Percentiles rank a stretch among this genome's conserved stretches.
These are phyloP conservation scores for Lithosia quadra DNA, from an alignment of 2,888 invertebrate genomes.

Conservation along the genomic window DNA sequence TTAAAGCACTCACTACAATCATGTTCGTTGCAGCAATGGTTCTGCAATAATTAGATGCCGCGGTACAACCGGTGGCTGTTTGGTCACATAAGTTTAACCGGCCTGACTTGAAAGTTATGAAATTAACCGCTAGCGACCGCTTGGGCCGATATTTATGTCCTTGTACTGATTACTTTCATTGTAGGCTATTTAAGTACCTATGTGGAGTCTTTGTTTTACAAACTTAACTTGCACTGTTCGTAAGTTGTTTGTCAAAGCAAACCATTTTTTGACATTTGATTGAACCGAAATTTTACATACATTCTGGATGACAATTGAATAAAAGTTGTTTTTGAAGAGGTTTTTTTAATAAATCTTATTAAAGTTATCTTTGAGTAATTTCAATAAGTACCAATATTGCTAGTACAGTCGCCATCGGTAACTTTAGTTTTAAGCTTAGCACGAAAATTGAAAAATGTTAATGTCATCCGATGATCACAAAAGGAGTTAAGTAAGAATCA, in stretches of 20 bases:
- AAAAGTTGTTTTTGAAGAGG: too few species aligned
- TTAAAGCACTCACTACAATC: slow-evolving; percentile 53
- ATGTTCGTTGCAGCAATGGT: slow-evolving; percentile 62
- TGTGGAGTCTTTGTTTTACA: too few species aligned
- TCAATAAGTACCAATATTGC: not conserved
- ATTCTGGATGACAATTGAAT: too few species aligned
- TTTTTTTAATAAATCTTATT: too few species aligned
- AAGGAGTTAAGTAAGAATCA: too few species aligned
- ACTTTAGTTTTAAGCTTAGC: too few species aligned
- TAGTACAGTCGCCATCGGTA: not conserved
- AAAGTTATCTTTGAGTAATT: not conserved
- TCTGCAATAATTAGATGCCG: slow-evolving; percentile 65
- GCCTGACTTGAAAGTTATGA: slow-evolving; percentile 61
- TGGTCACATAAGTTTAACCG: slow-evolving; percentile 53
- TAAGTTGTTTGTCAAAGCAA: too few species aligned
- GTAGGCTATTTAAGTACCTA: not conserved
- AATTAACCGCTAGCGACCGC: slow-evolving; percentile 39
- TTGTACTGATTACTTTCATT: slow-evolving; percentile 43
- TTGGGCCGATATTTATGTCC: slow-evolving; percentile 44
- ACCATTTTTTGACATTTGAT: too few species aligned
- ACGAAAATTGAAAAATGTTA: too few species aligned
- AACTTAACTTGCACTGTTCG: too few species aligned
- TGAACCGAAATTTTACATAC: too few species aligned
- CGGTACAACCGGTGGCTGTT: slow-evolving; percentile 49
- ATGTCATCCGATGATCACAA: too few species aligned